phyloP scores from a whole-genome alignment of 2,888 invertebrate genomes.

The Phrixothrix hirtus region DNA sequence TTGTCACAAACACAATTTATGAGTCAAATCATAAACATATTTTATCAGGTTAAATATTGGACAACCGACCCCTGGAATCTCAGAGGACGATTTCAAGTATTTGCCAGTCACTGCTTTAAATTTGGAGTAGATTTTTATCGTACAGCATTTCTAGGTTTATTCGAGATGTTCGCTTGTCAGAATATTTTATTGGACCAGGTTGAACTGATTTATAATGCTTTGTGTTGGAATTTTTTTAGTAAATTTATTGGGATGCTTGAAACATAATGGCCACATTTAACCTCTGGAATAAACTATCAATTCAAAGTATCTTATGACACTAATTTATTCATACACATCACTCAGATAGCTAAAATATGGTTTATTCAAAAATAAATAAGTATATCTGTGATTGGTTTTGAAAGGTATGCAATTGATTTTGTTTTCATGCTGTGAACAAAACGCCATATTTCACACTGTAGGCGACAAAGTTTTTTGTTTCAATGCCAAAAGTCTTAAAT shows the following conservation, averaged over 20 bases:
- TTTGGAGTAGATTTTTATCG: slow-evolving; percentile 52
- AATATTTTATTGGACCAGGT: slow-evolving; percentile 35
- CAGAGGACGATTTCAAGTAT: slow-evolving; percentile 39
- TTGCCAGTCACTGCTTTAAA: slow-evolving; percentile 53
- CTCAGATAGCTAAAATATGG: slow-evolving; percentile 44
- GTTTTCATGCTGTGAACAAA: slow-evolving; percentile 22
- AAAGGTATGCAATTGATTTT: slow-evolving; percentile 24
- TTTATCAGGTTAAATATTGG: slow-evolving; percentile 17
- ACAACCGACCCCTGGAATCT: slow-evolving; percentile 26
- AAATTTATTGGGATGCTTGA: slow-evolving; percentile 36
- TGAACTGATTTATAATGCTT: slow-evolving; percentile 39
- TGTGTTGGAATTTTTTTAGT: slow-evolving; percentile 33
- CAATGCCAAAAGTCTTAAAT: not conserved
- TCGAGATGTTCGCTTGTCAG: slow-evolving; percentile 33
- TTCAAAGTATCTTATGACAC: slow-evolving; percentile 46
- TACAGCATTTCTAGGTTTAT: slow-evolving; percentile 33
- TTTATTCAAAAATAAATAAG: slow-evolving; percentile 41
- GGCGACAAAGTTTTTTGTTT: slow-evolving; percentile 30
- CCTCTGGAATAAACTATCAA: slow-evolving; percentile 47
- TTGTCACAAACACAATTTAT: slow-evolving; percentile 18
- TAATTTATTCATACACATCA: slow-evolving; percentile 49
- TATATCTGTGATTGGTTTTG: slow-evolving; percentile 38
- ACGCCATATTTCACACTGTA: slow-evolving; percentile 24
- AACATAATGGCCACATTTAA: slow-evolving; percentile 45
- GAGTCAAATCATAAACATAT: slow-evolving; percentile 13